Percentiles rank a stretch among this genome's conserved stretches.
Evolutionary conservation across 2,888 invertebrate genomes (phyloP).

Genomic region (Liposcelis brunnea): DNA sequence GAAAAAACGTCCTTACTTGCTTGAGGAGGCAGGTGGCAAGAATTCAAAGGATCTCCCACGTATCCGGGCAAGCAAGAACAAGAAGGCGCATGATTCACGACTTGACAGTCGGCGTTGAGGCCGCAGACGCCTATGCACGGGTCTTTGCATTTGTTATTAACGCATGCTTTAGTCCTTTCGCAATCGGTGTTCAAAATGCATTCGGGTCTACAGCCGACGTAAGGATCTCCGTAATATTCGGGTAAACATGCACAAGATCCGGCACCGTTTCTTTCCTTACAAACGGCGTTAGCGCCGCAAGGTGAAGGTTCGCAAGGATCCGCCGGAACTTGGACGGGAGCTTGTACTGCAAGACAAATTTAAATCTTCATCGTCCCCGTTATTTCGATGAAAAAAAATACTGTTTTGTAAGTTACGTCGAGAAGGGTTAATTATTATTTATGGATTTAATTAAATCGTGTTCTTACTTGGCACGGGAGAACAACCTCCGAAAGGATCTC

Average conservation of each 20-base stretch:
- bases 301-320: conserved; percentile 64
- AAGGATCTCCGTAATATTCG: conserved; percentile 61
- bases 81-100: conserved; percentile 57
- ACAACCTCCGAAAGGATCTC: conserved; percentile 45
- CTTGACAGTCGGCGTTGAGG: conserved; percentile 55
- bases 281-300: conserved; percentile 63
- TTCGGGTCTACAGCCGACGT: conserved; percentile 62
- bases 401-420: too few species aligned
- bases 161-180: conserved; percentile 49
- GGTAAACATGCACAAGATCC: conserved; percentile 59
- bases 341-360: conserved; percentile 19
- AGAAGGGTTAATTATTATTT: too few species aligned
- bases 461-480: conserved; percentile 25
- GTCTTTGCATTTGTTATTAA: conserved; percentile 59
- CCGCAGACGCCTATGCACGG: conserved; percentile 66
- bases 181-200: conserved; percentile 65
- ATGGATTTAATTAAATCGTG: too few species aligned
- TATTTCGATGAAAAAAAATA: not conserved
- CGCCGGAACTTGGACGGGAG: conserved; percentile 35
- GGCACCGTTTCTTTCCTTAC: conserved; percentile 54
- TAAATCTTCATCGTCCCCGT: too few species aligned
- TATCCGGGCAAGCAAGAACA: conserved; percentile 57
- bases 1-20: conserved; percentile 34
- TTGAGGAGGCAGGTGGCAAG: conserved; percentile 33
- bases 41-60: conserved; percentile 51